Evolutionary conservation across 2,888 invertebrate genomes (phyloP).

Genomic region (Nephrocerus scutellatus): DNA sequence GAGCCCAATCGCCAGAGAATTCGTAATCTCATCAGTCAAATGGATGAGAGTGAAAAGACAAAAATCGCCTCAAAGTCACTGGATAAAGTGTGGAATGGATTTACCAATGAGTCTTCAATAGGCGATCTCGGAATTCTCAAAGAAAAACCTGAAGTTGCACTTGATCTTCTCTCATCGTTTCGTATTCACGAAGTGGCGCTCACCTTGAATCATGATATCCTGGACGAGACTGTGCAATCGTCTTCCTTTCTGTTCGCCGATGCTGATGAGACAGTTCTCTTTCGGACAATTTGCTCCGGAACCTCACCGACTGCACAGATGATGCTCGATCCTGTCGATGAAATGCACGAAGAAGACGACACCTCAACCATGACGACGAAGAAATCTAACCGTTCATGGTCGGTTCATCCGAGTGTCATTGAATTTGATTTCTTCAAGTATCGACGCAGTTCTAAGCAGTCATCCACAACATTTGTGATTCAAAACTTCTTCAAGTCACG

Average conservation of each 20-base stretch:
- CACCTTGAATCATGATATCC: constrained; percentile 38
- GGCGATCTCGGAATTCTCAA: constrained; percentile 31
- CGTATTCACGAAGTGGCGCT: constrained; percentile 40
- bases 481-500: constrained; percentile 33
- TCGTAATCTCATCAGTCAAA: constrained; percentile 34
- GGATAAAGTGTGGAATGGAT: constrained; percentile 34
- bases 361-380: constrained; percentile 19
- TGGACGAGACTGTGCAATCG: constrained; percentile 37
- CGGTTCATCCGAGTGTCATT: constrained; percentile 32
- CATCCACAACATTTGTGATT: constrained; percentile 25
- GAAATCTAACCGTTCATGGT: constrained; percentile 32
- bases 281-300: constrained; percentile 40
- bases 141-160: constrained; percentile 34
- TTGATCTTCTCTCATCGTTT: constrained; percentile 37
- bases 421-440: constrained; percentile 23
- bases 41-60: constrained; percentile 32
- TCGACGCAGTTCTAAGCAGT: constrained; percentile 12
- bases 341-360: constrained; percentile 26
- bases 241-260: constrained; percentile 37
- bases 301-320: constrained; percentile 28
- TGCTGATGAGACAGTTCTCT: constrained; percentile 43
- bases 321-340: constrained; percentile 32
- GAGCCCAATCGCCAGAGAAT: constrained; percentile 50
- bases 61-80: constrained; percentile 31
- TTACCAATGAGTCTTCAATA: constrained; percentile 35